A percentile compares a stretch with the other conserved stretches of the same genome.
Conservation (phyloP, 2,797 vertebrate species). For the Sebastes nivosus region DNA sequence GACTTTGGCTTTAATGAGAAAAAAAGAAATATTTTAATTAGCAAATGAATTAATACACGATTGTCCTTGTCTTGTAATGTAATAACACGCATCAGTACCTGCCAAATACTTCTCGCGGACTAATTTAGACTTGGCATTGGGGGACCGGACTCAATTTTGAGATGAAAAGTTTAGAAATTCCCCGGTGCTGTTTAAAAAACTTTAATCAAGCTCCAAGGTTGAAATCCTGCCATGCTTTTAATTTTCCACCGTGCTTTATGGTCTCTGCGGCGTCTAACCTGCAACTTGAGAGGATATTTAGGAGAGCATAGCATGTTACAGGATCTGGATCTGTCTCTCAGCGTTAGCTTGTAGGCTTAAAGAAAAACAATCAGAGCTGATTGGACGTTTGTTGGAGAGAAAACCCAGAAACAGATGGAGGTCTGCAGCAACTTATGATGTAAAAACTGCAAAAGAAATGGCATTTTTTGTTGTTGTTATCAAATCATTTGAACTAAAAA, state of each 20-base stretch:
- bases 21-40: conserved; percentile 34
- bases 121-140: conserved; percentile 48
- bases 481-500: neutral
- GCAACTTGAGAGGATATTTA: conserved; percentile 40
- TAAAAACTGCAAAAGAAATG: neutral
- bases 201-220: conserved; percentile 43
- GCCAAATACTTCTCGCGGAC: conserved; percentile 53
- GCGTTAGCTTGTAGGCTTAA: neutral
- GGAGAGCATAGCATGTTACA: neutral
- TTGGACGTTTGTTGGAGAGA: conserved; percentile 16
- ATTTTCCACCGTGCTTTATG: neutral
- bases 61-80: conserved; percentile 55
- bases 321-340: conserved; percentile 23
- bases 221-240: conserved; percentile 20
- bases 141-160: conserved; percentile 25
- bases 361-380: conserved; percentile 35
- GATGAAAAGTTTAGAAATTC: conserved; percentile 52
- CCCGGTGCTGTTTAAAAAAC: conserved; percentile 39
- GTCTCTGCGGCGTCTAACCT: neutral
- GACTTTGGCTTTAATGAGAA: conserved; percentile 2
- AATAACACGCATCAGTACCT: conserved; percentile 66
- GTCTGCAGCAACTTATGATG: neutral
- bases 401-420: conserved; percentile 20
- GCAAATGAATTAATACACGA: conserved; percentile 45
- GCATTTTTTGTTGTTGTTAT: neutral